Evolutionary conservation across 2,113 vertebrate species (phyloP).

Genomic region (Emydocephalus ijimae): DNA sequence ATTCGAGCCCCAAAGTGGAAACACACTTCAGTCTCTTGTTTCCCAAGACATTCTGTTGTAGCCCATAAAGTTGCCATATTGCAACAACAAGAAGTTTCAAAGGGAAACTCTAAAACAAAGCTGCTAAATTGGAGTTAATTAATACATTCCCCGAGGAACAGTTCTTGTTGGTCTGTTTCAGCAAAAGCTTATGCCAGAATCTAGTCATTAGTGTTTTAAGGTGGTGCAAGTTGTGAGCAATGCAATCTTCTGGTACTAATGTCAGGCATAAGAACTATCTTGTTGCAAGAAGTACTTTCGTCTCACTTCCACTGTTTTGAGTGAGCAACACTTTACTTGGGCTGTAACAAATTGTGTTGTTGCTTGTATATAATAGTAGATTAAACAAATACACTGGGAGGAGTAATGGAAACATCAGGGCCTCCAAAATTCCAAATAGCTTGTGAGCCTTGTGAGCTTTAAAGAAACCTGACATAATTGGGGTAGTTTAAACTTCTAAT

Average conservation of each 20-base stretch:
- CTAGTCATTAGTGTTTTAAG: not conserved
- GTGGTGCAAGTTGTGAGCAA: not conserved
- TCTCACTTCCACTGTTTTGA: not conserved
- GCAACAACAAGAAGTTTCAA: not conserved
- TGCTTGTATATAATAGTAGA: not conserved
- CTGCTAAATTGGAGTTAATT: not conserved
- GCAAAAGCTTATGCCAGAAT: not conserved
- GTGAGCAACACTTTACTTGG: not conserved
- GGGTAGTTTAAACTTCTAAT: not conserved
- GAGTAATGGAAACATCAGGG: not conserved
- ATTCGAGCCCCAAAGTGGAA: not conserved
- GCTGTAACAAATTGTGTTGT: not conserved
- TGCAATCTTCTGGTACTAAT: not conserved
- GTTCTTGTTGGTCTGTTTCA: not conserved
- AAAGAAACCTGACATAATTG: not conserved
- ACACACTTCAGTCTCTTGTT: not conserved
- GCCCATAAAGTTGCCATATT: not conserved
- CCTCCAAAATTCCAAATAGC: not conserved
- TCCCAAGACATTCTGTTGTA: not conserved
- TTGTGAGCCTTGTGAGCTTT: not conserved
- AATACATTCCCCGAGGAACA: not conserved
- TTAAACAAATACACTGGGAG: not conserved
- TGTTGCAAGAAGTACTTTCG: not conserved
- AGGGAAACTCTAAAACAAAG: not conserved
- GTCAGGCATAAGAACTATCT: not conserved